Evolutionary conservation across 2,888 invertebrate genomes (phyloP), one percentile per base, ranked within the genome.

Genomic region (Mactromeris polynyma): DNA sequence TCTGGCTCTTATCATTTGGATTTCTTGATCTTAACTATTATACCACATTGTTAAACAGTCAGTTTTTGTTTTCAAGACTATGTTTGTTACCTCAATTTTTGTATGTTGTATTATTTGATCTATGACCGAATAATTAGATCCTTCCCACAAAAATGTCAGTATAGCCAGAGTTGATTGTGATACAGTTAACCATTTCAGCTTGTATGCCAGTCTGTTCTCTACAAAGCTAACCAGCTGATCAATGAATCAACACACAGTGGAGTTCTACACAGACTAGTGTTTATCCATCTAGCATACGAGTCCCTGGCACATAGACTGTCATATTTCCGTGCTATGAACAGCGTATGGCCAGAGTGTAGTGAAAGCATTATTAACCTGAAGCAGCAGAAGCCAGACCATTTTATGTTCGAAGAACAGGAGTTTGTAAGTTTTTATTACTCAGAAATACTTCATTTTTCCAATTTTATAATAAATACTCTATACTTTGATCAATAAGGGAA

Each of bases 331-430:
- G 91, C 93, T 78, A 93, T 95, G 79, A 91, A 91, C 33, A 82
- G 86, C 38, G 91, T 92, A 19, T 94, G 94, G 93, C 94, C 94
- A 2, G 90, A 92, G 0, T 94, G 94, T 69, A 88, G 93, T 26
- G 40, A 54, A 1, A 88, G 64, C 19, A 93, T 94, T 31, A 79
- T 84, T 19, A 83, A 88, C 7, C 40, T 91, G 31, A 91, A 93
- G 69, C 82, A 89, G 31, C 84, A 87, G 19, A 89, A 88, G n/a
- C 89, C 92, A 2, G 88, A 90, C 2, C 91, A 93, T 64, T 89
- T 88, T 38, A 89, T 94, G 83, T 89, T 92, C 36, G 69, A 88
- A 14, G 88, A 91, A n/a, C 89, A 93, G 80, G 94, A 94, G 88
- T 91, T 93, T 90, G 95, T 95, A 92, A 89, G 93, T 84, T 14